phyloP scores from a whole-genome alignment of 2,113 vertebrate genomes.

The Pseudopodoces humilis region DNA sequence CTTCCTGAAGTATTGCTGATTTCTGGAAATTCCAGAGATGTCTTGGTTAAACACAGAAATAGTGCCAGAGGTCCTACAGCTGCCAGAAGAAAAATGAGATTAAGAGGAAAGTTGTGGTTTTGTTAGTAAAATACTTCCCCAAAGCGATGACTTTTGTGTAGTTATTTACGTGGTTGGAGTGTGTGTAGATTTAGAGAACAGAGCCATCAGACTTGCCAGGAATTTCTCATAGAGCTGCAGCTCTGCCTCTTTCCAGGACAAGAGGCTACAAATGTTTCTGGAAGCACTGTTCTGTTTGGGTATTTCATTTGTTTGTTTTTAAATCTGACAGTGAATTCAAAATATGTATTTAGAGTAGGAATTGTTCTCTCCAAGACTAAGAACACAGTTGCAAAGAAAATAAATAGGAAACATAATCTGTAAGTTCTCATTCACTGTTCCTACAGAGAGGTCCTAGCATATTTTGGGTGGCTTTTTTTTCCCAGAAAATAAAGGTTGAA shows the following conservation, averaged over 20 bases:
- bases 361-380: background rate
- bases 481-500: background rate
- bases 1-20: background rate
- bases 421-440: background rate
- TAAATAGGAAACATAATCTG: background rate
- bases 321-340: background rate
- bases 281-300: background rate
- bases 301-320: conserved; percentile 18
- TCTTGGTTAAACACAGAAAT: background rate
- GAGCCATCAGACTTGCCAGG: background rate
- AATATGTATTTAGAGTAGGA: background rate
- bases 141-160: background rate
- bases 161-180: background rate
- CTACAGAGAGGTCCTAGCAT: background rate
- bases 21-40: background rate
- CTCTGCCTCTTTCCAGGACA: background rate
- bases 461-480: background rate
- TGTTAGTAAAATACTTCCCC: background rate
- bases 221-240: background rate
- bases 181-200: background rate
- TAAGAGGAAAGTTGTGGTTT: background rate
- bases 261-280: background rate
- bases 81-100: background rate
- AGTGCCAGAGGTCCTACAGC: background rate
- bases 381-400: background rate